These are phyloP conservation scores for Syrrhaptes paradoxus DNA, from an alignment of 2,113 vertebrate species.

Conservation along the genomic window DNA sequence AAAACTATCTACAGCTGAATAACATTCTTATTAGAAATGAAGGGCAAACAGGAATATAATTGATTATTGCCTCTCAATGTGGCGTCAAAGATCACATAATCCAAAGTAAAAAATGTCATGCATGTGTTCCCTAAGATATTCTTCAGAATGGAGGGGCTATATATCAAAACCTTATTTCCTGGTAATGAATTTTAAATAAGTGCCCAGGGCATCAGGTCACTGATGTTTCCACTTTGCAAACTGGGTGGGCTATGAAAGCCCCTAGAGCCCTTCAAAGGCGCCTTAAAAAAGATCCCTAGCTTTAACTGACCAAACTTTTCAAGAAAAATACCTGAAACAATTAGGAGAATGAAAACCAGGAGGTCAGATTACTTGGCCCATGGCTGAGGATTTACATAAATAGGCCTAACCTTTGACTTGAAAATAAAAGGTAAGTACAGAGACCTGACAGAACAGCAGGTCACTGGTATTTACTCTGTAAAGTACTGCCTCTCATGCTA, in stretches of 20 bases:
- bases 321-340: conserved; percentile 79
- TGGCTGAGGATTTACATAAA: conserved; percentile 81
- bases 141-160: conserved; percentile 53
- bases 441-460: conserved; percentile 74
- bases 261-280: conserved; percentile 74
- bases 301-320: conserved; percentile 74
- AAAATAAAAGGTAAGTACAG: conserved; percentile 79
- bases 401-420: conserved; percentile 77
- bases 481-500: conserved; percentile 74
- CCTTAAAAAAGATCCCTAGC: conserved; percentile 61
- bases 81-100: conserved; percentile 51
- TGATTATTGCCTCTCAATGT: conserved; percentile 30
- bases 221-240: conserved; percentile 75
- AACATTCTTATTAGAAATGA: conserved; percentile 33
- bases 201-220: conserved; percentile 70
- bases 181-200: conserved; percentile 73
- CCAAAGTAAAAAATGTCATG: conserved; percentile 39
- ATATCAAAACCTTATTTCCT: conserved; percentile 76
- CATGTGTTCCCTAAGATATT: conserved; percentile 53
- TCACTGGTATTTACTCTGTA: conserved; percentile 74
- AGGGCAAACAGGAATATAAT: conserved; percentile 40
- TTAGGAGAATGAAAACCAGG: conserved; percentile 77
- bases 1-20: conserved; percentile 30
- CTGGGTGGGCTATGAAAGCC: conserved; percentile 76
- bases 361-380: conserved; percentile 76